phyloP scores from a whole-genome alignment of 23 tunicate genomes.

The Aplidium turbinatum region DNA sequence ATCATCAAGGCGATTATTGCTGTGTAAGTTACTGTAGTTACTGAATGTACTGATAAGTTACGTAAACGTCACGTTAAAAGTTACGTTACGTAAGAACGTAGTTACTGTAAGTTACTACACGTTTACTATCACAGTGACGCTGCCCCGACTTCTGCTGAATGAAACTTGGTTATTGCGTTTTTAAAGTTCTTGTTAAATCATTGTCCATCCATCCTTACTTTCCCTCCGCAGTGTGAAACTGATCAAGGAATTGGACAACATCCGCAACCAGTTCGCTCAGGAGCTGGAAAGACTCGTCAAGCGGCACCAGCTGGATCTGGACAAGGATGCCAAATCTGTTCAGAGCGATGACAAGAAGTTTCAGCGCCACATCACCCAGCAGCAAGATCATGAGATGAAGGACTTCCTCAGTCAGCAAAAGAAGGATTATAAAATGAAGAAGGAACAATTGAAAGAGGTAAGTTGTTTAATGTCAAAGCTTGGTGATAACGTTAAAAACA shows the following conservation, averaged over 20 bases:
- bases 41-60: no score
- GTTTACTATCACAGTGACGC: no score
- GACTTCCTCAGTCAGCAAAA: constrained; percentile 76
- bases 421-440: constrained; percentile 73
- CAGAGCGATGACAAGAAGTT: constrained; percentile 74
- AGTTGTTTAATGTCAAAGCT: background rate
- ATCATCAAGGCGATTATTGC: no score
- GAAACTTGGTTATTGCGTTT: no score
- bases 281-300: constrained; percentile 75
- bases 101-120: no score
- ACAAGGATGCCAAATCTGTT: constrained; percentile 68
- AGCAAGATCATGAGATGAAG: constrained; percentile 87
- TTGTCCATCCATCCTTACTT: no score
- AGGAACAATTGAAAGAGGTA: constrained; percentile 89
- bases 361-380: constrained; percentile 75
- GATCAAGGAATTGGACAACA: constrained; percentile 69
- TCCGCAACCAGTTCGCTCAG: constrained; percentile 65
- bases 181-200: no score
- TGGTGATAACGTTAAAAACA: no score
- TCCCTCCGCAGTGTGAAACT: constrained; percentile 58
- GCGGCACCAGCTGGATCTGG: constrained; percentile 80
- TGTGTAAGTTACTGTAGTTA: no score
- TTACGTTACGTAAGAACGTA: no score
- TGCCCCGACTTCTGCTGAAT: no score
- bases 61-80: no score